Evolutionary conservation across 1,140 invertebrate species (phyloP), one percentile per base, ranked within the genome.

Genomic region (Alviniconcha marisindica): DNA sequence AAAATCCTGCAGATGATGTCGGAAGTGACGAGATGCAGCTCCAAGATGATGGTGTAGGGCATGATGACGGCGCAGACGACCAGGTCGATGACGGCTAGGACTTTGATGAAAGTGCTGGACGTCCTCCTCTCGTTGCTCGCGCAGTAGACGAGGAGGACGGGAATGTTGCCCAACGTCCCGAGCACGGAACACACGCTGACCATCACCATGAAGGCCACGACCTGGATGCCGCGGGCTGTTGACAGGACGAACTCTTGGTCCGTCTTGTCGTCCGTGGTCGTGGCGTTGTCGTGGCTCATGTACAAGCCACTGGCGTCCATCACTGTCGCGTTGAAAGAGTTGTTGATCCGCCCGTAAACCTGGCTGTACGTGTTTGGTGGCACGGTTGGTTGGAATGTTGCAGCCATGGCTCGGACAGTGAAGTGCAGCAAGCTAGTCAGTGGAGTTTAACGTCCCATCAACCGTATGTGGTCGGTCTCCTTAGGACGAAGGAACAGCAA

Each of bases 21-120:
- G 2, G 87, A 87, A 4, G 83, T 83, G 21, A 90, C 86, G 36
- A 88, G 51, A 76, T 90, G 89, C 31, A 88, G 82, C 80, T 91
- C 89, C 66, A 88, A 89, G 3, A 90, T 82, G 71, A 91, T 83
- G 1, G 87, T 85, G 69, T 90, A 91, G 15, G 90, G 90, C 87
- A 90, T 90, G 28, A 91, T 83, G 51, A 87, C 42, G 2, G 77
- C 66, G 73, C 90, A 90, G 0, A 90, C 90, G 14, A 85, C 56
- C 2, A 90, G 60, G 77, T 91, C 90, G 36, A 91, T 66, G n/a
- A 89, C 82, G 0, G 90, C 86, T 40, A 91, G 56, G 21, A 87
- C 48, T 54, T 86, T 86, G 44, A 90, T 90, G 83, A 90, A 91
- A 0, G 88, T 89, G 74, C 88, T 91, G 31, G 88, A 84, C 10